Conservation (phyloP, 2,113 vertebrate genomes). For the Sinocyclocheilus anophthalmus region DNA sequence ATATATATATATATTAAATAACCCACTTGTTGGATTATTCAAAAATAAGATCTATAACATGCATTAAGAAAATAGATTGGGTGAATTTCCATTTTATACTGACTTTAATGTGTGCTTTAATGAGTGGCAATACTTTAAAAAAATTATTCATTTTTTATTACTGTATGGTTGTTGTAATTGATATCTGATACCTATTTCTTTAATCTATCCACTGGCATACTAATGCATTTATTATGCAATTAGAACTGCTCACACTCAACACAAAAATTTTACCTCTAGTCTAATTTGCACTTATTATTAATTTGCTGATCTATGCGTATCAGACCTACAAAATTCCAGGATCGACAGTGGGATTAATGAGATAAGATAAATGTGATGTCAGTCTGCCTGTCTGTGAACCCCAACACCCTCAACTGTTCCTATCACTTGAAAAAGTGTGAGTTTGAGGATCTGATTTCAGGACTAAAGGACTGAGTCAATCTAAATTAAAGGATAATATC, state of each 20-base stretch:
- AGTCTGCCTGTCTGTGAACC: neutral
- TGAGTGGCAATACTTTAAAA: neutral
- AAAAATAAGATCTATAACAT: neutral
- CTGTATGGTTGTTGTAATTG: neutral
- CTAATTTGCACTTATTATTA: too few relatives aligned
- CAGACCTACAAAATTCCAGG: too few relatives aligned
- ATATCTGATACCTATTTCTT: neutral
- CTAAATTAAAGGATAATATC: neutral
- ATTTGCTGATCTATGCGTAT: too few relatives aligned
- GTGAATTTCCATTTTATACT: neutral
- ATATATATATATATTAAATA: too few relatives aligned
- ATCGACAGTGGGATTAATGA: neutral
- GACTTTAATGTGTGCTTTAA: neutral
- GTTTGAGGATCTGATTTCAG: neutral
- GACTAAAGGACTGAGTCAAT: neutral
- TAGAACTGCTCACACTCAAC: neutral
- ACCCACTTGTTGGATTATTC: too few relatives aligned
- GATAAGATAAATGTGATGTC: neutral
- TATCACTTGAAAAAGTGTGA: neutral
- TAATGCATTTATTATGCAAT: neutral
- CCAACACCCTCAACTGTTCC: neutral
- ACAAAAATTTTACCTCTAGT: too few relatives aligned
- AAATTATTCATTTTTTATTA: neutral
- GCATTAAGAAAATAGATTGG: neutral
- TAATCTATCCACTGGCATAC: neutral